Evolutionary conservation across 2,797 vertebrate genomes (phyloP).

Genomic region (Sebastes aleutianus): DNA sequence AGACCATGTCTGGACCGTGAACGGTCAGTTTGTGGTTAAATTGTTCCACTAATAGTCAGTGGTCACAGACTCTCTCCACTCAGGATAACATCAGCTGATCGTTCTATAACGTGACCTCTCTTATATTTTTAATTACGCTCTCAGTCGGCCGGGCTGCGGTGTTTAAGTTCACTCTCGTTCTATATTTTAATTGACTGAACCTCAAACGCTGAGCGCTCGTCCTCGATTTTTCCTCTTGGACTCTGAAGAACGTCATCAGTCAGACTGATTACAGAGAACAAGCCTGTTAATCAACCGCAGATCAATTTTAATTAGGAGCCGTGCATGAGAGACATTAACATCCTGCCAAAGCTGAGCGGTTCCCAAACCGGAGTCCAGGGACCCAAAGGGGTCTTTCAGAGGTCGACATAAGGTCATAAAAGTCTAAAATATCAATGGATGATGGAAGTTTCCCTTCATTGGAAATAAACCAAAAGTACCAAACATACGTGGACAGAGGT

Average conservation of each 20-base stretch:
- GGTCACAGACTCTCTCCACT: too few species aligned
- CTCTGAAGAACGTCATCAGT: constrained; percentile 23
- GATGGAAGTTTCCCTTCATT: neutral
- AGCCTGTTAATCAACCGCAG: constrained; percentile 43
- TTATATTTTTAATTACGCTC: neutral
- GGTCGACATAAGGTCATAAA: neutral
- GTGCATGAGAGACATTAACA: constrained; percentile 15
- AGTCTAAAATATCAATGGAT: neutral
- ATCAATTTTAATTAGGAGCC: constrained; percentile 69
- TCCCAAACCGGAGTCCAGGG: neutral
- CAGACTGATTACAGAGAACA: constrained; percentile 36
- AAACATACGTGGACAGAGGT: neutral
- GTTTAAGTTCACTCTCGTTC: neutral
- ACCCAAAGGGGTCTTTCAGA: neutral
- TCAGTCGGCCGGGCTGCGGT: neutral
- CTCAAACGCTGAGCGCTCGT: neutral
- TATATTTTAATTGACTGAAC: constrained; percentile 19
- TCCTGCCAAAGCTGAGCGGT: neutral
- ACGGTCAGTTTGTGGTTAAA: too few species aligned
- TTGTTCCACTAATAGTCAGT: too few species aligned
- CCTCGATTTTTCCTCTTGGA: constrained; percentile 29
- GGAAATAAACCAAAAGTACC: neutral
- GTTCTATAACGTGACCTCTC: neutral
- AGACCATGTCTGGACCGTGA: too few species aligned
- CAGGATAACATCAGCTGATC: neutral